Percentiles rank a stretch among this genome's conserved stretches.
These are phyloP conservation scores for Agelastica alni DNA, from an alignment of 2,888 invertebrate genomes.

Conservation along the genomic window DNA sequence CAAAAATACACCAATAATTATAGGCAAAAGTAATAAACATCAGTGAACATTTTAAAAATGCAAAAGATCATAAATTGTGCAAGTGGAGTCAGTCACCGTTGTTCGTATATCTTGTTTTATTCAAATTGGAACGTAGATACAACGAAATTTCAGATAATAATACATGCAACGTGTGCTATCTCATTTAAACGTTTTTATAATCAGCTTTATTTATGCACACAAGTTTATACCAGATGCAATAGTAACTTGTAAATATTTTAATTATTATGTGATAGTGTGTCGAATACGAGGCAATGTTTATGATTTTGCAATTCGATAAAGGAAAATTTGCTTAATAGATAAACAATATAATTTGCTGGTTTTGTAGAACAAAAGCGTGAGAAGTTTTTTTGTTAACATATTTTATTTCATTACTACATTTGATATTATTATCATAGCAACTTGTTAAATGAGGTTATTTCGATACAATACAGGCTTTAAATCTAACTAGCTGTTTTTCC, in stretches of 20 bases:
- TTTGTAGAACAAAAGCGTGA: not conserved
- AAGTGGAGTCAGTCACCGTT: no score
- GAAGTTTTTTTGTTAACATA: not conserved
- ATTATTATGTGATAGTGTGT: slow-evolving; percentile 1
- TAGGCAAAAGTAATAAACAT: no score
- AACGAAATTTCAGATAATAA: not conserved
- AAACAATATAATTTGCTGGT: not conserved
- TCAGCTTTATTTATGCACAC: slow-evolving; percentile 17
- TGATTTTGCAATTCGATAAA: not conserved
- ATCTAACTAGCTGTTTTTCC: no score
- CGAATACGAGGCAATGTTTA: not conserved
- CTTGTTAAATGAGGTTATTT: no score
- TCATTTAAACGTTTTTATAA: slow-evolving; percentile 12
- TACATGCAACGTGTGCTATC: slow-evolving; percentile 9
- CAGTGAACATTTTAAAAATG: no score
- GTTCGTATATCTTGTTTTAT: no score
- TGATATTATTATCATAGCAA: no score
- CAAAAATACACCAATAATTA: no score
- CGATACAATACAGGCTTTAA: no score
- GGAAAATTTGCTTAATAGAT: not conserved
- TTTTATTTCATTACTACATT: no score
- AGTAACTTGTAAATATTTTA: slow-evolving; percentile 12
- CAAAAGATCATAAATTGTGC: no score
- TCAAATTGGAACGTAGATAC: no score
- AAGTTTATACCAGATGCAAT: slow-evolving; percentile 4